phyloP scores from a whole-genome alignment of 2,797 vertebrate species.

The Peromyscus attwateri region DNA sequence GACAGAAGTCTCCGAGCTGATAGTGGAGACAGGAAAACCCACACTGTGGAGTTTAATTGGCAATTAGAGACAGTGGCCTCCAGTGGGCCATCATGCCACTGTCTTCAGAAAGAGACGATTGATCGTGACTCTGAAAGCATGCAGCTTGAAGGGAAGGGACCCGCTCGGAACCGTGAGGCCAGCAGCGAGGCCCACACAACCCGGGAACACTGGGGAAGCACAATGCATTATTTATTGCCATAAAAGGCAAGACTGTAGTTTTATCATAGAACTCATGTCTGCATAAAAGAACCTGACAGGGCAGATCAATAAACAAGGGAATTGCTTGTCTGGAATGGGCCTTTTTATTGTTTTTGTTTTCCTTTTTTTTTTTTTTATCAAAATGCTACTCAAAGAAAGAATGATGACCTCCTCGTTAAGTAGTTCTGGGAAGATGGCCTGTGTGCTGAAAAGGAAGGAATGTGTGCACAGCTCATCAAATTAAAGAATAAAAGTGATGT shows the following conservation, averaged over 20 bases:
- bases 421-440: conserved; percentile 68
- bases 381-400: conserved; percentile 79
- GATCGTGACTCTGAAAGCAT: background rate
- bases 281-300: conserved; percentile 80
- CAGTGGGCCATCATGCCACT: background rate
- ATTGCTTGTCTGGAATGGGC: conserved; percentile 77
- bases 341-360: conserved; percentile 51
- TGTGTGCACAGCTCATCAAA: background rate
- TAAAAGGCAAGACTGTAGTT: conserved; percentile 75
- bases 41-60: conserved; percentile 75
- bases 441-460: conserved; percentile 60
- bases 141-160: background rate
- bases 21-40: conserved; percentile 22
- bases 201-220: rapidly evolving
- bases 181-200: rapidly evolving
- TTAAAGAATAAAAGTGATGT: background rate
- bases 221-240: conserved; percentile 68
- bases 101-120: background rate
- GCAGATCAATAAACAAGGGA: conserved; percentile 84
- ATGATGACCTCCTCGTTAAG: conserved; percentile 77
- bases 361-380: conserved; percentile 64
- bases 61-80: conserved; percentile 69
- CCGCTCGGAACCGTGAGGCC: background rate
- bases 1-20: conserved; percentile 24
- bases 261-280: conserved; percentile 83